These are phyloP conservation scores for Paraplagusia blochii DNA, from an alignment of 2,113 vertebrate species.

Conservation along the genomic window DNA sequence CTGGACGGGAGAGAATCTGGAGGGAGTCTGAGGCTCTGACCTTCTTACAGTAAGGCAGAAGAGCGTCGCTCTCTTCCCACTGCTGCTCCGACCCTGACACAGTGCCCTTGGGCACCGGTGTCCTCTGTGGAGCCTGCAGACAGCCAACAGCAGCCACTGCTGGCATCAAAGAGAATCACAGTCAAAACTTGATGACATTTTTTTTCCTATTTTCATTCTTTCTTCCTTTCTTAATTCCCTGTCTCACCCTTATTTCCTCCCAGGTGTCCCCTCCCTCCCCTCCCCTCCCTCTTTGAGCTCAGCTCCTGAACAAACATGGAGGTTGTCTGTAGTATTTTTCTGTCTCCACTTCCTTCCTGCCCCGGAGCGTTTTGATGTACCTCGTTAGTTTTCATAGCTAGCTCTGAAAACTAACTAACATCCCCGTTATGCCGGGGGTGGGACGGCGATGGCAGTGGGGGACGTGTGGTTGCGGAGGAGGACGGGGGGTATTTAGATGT, in stretches of 20 bases:
- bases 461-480: conserved; percentile 12
- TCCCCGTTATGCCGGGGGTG: conserved; percentile 71
- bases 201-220: conserved; percentile 77
- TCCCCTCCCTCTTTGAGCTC: conserved; percentile 29
- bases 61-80: no score
- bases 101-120: conserved; percentile 64
- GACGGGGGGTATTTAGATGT: conserved; percentile 47
- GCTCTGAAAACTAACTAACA: no score
- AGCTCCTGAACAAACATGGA: conserved; percentile 75
- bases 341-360: conserved; percentile 78
- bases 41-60: no score
- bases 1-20: no score
- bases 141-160: conserved; percentile 62
- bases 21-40: background rate
- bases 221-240: conserved; percentile 65
- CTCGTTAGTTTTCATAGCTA: conserved; percentile 71
- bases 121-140: conserved; percentile 75
- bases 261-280: conserved; percentile 50
- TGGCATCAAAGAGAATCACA: conserved; percentile 77
- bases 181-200: conserved; percentile 80
- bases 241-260: conserved; percentile 50
- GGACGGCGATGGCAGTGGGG: no score
- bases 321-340: conserved; percentile 68
- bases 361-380: conserved; percentile 69
- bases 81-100: conserved; percentile 15